Evolutionary conservation across 2,113 vertebrate genomes (phyloP).

Genomic region (Eulemur rufifrons): DNA sequence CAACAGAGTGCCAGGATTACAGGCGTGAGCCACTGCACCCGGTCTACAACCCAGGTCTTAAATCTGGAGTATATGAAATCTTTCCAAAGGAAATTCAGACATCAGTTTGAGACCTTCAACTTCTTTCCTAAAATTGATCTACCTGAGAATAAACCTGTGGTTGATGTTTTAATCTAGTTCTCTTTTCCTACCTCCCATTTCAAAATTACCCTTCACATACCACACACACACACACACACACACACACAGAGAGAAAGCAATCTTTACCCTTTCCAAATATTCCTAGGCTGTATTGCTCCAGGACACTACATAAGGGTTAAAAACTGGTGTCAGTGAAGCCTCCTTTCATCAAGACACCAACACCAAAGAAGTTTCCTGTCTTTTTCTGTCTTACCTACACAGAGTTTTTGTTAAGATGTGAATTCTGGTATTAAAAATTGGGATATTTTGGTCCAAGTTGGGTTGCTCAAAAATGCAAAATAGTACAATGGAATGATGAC

Average conservation of each 20-base stretch:
- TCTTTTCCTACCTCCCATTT: background rate
- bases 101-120: background rate
- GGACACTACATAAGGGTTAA: background rate
- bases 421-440: slow-evolving; percentile 16
- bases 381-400: background rate
- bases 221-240: background rate
- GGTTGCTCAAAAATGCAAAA: background rate
- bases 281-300: background rate
- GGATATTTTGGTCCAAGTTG: background rate
- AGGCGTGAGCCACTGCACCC: fast-evolving
- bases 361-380: background rate
- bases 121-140: background rate
- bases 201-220: background rate
- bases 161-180: slow-evolving; percentile 3
- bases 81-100: background rate
- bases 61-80: background rate
- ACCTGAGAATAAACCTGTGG: background rate
- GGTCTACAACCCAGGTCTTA: background rate
- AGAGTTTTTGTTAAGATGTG: background rate
- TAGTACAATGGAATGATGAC: background rate
- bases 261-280: background rate
- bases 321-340: background rate
- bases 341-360: background rate
- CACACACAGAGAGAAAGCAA: background rate
- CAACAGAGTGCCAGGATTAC: too few relatives aligned